phyloP scores from a whole-genome alignment of 1,140 invertebrate species.

The Lasioglossum baleicum region DNA sequence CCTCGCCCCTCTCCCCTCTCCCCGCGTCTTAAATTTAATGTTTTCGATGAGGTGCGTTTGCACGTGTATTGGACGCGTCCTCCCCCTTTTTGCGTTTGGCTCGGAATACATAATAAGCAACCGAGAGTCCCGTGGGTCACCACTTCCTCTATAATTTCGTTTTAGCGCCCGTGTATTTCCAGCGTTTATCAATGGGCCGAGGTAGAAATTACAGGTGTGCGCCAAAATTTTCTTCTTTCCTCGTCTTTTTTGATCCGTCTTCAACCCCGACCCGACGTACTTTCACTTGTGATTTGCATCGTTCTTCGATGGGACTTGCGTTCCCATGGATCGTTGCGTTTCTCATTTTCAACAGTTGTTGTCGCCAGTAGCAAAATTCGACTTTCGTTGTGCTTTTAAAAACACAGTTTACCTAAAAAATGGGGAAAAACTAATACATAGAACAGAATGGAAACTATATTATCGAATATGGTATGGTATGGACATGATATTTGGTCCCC shows the following conservation, averaged over 20 bases:
- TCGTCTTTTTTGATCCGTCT: neutral
- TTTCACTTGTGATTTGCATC: too few species aligned
- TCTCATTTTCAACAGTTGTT: too few species aligned
- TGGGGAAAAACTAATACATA: too few species aligned
- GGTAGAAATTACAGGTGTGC: constrained; percentile 21
- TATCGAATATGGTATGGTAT: too few species aligned
- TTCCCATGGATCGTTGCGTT: too few species aligned
- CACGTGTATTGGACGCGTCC: neutral
- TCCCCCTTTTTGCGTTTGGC: constrained; percentile 5
- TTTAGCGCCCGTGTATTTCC: constrained; percentile 27
- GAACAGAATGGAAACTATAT: too few species aligned
- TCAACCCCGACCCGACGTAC: neutral
- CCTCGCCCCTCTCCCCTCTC: too few species aligned
- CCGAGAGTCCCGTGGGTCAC: neutral
- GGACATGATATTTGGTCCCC: too few species aligned
- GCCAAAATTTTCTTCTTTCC: constrained; percentile 30
- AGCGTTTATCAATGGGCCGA: constrained; percentile 33
- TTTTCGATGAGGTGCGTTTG: constrained; percentile 11
- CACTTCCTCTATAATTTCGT: constrained; percentile 28
- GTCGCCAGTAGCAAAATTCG: too few species aligned
- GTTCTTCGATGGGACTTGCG: too few species aligned
- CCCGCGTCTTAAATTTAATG: constrained; percentile 14
- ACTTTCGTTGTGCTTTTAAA: too few species aligned
- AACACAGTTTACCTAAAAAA: too few species aligned
- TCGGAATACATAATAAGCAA: constrained; percentile 36